phyloP scores from a whole-genome alignment of 2,888 invertebrate species.

The Didymodactylos carnosus region DNA sequence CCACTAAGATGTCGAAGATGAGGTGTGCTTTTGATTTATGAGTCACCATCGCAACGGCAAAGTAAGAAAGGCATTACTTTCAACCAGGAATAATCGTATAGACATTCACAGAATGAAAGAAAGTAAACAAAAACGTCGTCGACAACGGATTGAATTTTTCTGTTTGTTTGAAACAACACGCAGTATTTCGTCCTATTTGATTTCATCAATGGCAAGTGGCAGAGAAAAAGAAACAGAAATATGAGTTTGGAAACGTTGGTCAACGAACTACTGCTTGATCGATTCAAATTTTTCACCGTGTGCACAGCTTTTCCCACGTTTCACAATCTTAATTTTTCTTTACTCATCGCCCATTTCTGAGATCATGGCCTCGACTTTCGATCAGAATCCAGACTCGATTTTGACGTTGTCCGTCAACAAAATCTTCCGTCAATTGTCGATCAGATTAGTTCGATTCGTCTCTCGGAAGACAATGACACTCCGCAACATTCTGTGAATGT shows the following conservation, averaged over 20 bases:
- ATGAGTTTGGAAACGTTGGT: background rate
- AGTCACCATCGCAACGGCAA: too few relatives aligned
- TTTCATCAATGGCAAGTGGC: background rate
- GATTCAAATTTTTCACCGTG: background rate
- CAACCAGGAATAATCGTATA: too few relatives aligned
- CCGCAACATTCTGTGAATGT: too few relatives aligned
- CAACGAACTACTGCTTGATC: background rate
- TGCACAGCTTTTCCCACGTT: background rate
- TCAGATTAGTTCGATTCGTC: background rate
- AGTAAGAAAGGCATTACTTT: too few relatives aligned
- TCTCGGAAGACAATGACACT: background rate
- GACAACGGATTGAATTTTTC: too few relatives aligned
- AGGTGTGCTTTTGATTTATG: too few relatives aligned
- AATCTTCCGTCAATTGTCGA: background rate
- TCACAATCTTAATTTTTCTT: background rate
- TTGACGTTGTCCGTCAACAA: background rate
- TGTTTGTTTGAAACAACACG: too few relatives aligned
- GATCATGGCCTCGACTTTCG: background rate
- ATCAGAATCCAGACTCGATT: background rate
- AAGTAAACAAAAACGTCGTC: too few relatives aligned
- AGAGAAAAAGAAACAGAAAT: too few relatives aligned
- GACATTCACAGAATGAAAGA: too few relatives aligned
- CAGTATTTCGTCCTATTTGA: too few relatives aligned
- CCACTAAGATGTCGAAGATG: too few relatives aligned
- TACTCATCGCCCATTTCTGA: background rate